Conservation (phyloP, 2,888 invertebrate species). For the Mesoligia furuncula region DNA sequence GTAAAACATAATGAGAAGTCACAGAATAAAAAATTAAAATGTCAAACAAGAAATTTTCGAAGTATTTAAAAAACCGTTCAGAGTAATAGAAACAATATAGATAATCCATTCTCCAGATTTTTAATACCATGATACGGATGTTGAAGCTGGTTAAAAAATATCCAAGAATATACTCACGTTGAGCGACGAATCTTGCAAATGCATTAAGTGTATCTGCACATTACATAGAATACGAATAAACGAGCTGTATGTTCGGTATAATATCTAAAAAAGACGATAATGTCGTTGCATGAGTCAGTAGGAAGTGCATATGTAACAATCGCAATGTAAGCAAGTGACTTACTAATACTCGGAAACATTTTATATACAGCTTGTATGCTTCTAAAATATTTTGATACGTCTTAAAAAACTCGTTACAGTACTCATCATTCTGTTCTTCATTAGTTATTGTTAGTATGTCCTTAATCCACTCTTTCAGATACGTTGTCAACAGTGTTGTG, state of each 20-base stretch:
- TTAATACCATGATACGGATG: too few species aligned
- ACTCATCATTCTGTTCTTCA: neutral
- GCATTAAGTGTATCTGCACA: neutral
- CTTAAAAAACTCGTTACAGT: neutral
- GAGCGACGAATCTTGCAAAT: neutral
- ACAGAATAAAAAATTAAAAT: too few species aligned
- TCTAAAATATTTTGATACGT: constrained; percentile 15
- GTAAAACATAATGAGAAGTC: too few species aligned
- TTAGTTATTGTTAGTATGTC: neutral
- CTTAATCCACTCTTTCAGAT: constrained; percentile 8
- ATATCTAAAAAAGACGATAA: neutral
- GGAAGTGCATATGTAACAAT: neutral
- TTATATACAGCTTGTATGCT: neutral
- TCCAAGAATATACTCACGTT: constrained; percentile 11
- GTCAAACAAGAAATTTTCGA: too few species aligned
- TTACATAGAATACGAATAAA: neutral
- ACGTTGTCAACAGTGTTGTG: neutral
- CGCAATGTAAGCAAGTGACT: neutral
- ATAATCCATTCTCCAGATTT: too few species aligned
- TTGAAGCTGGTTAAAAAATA: too few species aligned
- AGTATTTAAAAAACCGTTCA: too few species aligned
- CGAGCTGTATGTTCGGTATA: neutral
- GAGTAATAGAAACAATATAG: too few species aligned
- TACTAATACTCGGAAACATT: constrained; percentile 11
- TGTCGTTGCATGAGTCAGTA: neutral